These are phyloP conservation scores for Siphamia tubifer DNA, from an alignment of 2,113 vertebrate species.

Conservation along the genomic window DNA sequence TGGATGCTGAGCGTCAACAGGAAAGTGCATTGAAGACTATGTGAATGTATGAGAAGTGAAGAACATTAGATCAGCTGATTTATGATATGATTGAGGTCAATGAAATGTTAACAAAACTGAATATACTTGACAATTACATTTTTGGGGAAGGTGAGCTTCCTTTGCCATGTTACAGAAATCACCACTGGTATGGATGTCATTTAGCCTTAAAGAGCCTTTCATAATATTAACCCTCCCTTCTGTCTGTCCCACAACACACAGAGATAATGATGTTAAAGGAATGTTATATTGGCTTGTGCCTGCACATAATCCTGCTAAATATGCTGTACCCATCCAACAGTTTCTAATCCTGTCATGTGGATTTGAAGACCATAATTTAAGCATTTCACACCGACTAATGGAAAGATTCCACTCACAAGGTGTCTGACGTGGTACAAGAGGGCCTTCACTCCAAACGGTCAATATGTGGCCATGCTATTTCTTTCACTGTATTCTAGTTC, in stretches of 20 bases:
- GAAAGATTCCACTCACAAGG: constrained; percentile 26
- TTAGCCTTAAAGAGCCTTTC: constrained; percentile 11
- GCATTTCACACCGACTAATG: constrained; percentile 34
- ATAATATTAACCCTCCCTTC: background rate
- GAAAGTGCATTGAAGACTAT: too few relatives aligned
- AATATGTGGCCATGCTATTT: constrained; percentile 29
- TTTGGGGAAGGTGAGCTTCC: too few relatives aligned
- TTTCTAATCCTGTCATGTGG: constrained; percentile 54
- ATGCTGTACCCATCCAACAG: constrained; percentile 58
- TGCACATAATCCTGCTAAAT: constrained; percentile 68
- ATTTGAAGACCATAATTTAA: constrained; percentile 32
- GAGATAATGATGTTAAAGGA: constrained; percentile 56
- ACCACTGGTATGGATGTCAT: background rate
- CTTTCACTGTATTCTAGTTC: constrained; percentile 26
- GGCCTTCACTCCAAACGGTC: background rate
- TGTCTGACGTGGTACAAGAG: constrained; percentile 9
- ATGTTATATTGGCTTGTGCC: constrained; percentile 59
- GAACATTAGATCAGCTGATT: too few relatives aligned
- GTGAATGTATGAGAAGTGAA: too few relatives aligned
- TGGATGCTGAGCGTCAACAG: too few relatives aligned
- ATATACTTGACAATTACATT: too few relatives aligned
- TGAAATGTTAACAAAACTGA: too few relatives aligned
- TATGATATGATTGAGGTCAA: too few relatives aligned
- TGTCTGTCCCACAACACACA: constrained; percentile 34
- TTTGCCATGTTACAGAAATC: too few relatives aligned